phyloP scores from a whole-genome alignment of 2,888 invertebrate genomes.

The Tenodera sinensis region DNA sequence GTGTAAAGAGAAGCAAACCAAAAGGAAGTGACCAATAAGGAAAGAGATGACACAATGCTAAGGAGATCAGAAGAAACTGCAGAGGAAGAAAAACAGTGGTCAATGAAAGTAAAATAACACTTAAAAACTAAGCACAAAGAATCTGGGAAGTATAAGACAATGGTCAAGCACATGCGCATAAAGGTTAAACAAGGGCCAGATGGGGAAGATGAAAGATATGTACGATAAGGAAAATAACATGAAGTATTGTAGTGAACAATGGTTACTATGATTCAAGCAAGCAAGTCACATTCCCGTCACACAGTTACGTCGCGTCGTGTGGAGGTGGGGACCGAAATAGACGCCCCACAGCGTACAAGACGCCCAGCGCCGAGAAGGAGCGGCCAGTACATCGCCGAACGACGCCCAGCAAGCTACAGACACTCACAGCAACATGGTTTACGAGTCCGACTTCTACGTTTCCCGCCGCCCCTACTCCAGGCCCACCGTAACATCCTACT shows the following conservation, averaged over 20 bases:
- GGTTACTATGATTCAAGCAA: neutral
- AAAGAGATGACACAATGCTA: no score
- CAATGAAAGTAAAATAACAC: no score
- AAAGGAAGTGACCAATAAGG: no score
- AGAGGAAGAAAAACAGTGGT: no score
- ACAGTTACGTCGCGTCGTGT: neutral
- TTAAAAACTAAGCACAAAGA: neutral
- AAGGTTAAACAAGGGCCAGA: neutral
- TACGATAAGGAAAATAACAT: no score
- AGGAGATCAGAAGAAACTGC: no score
- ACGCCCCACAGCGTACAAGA: neutral
- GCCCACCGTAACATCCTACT: slow-evolving; percentile 64
- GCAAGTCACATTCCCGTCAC: neutral
- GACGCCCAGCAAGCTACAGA: neutral
- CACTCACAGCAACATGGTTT: slow-evolving; percentile 63
- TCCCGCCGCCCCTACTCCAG: slow-evolving; percentile 79
- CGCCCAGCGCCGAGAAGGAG: neutral
- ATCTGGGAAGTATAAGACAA: neutral
- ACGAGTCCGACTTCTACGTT: slow-evolving; percentile 90
- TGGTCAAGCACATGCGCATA: neutral
- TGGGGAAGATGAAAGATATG: no score
- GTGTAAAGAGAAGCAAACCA: no score
- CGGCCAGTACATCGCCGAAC: slow-evolving; percentile 20
- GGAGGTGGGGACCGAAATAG: neutral
- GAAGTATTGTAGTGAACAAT: neutral